These are phyloP conservation scores for Psilanteris sp. DNA, from an alignment of 1,140 invertebrate genomes.

Conservation along the genomic window DNA sequence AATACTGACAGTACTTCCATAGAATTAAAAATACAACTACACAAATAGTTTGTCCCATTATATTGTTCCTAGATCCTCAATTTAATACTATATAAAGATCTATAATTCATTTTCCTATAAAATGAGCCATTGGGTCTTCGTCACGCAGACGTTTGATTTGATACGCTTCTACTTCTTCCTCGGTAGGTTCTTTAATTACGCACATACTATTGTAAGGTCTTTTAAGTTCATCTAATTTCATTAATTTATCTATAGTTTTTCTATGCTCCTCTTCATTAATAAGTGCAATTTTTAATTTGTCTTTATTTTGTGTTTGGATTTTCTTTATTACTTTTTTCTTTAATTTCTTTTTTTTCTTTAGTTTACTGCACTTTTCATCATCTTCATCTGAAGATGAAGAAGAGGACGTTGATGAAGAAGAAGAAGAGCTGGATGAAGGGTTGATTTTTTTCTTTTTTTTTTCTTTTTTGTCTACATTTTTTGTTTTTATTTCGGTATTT, in stretches of 20 bases:
- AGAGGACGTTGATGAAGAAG: slow-evolving; percentile 41
- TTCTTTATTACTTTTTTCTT: slow-evolving; percentile 82
- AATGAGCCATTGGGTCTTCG: slow-evolving; percentile 95
- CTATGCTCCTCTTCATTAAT: slow-evolving; percentile 84
- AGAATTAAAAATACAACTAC: too few relatives aligned
- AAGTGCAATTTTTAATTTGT: slow-evolving; percentile 82
- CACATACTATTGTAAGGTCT: slow-evolving; percentile 95
- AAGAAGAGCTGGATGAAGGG: slow-evolving; percentile 66
- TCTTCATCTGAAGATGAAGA: slow-evolving; percentile 58
- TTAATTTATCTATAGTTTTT: slow-evolving; percentile 83
- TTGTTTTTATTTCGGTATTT: slow-evolving; percentile 19
- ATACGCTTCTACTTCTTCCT: slow-evolving; percentile 96
- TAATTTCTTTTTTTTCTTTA: slow-evolving; percentile 85
- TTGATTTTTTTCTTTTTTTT: slow-evolving; percentile 35
- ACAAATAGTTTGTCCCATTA: too few relatives aligned
- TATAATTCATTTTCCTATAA: slow-evolving; percentile 70
- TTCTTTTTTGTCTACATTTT: slow-evolving; percentile 31
- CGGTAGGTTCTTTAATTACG: slow-evolving; percentile 89
- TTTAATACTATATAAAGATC: too few relatives aligned
- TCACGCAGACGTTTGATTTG: slow-evolving; percentile 90
- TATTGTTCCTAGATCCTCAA: too few relatives aligned
- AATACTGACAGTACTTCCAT: too few relatives aligned
- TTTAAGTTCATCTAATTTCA: slow-evolving; percentile 92
- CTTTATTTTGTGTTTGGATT: slow-evolving; percentile 79
- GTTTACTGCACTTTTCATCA: slow-evolving; percentile 75